Base-by-base conservation (phyloP, 1,140 invertebrate genomes). In the Antheraea pernyi region DNA sequence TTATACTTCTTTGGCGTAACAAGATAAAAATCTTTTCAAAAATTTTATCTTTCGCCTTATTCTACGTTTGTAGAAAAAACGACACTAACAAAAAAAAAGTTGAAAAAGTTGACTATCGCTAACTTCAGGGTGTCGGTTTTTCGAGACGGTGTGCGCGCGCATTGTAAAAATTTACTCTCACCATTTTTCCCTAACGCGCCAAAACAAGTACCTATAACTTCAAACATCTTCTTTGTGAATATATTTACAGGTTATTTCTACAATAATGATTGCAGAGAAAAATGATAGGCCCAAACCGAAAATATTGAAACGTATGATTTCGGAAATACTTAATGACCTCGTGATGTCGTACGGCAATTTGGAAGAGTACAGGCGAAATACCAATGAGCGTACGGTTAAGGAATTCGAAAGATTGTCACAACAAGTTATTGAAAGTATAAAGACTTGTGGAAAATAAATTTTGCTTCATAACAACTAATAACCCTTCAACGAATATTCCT, bases 401-500 rank as follows among this genome's bases (percentile, higher is more conserved):
- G 77, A 81, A 8, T 86, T 88, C 63, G 65, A 74, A 18, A 63
- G 72, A 8, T 74, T 85, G 16, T 72, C 84, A n/a, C 74, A 76
- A 67, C 46, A 65, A 16, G 58, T 88, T 10, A 76, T 83, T 19
- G 66, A 79, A 10, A 65, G 64, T 36, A 30, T 86, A 19, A 84
- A 79, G 69, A 60, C 72, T 58, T 88, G 84, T 74, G 66, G 72
- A 30, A 67, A 74, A 39, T 69, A 75, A 77, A 78, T 18, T 19
- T n/a, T n/a, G 9, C 13, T 60, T 60, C n/a, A 60, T 10, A 60
- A 42, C 39, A 30, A 30, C 22, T 4, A 30, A 30, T 42, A 11
- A 42, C 11, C 7, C 7, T 11, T 42, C 39, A 11, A 7, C 7
- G 39, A 42, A 0, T 42, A 42, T 7, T 42, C 7, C 2, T 42